Percentiles rank a stretch among this genome's conserved stretches.
These are phyloP conservation scores for human DNA, from an alignment of 2,113 vertebrate genomes.

Conservation along the genomic window GRCh38 chr5:134084001-134084500, in stretches of 20 bases:
- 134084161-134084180: background rate
- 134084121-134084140: background rate
- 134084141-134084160: background rate
- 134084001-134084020: background rate
- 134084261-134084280: background rate
- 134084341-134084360: background rate
- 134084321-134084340: background rate
- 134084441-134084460: background rate
- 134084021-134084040: background rate
- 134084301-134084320: background rate
- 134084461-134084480: background rate
- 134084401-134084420: background rate
- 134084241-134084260: background rate
- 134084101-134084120: background rate
- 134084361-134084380: background rate
- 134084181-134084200: background rate
- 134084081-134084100: background rate
- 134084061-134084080: background rate
- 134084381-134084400: background rate
- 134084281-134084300: background rate
- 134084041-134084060: background rate
- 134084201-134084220: background rate
- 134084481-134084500: background rate
- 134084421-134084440: background rate
- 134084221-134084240: background rate